Conservation (phyloP, 2,797 vertebrate genomes). For the Eupleurogrammus muticus region DNA sequence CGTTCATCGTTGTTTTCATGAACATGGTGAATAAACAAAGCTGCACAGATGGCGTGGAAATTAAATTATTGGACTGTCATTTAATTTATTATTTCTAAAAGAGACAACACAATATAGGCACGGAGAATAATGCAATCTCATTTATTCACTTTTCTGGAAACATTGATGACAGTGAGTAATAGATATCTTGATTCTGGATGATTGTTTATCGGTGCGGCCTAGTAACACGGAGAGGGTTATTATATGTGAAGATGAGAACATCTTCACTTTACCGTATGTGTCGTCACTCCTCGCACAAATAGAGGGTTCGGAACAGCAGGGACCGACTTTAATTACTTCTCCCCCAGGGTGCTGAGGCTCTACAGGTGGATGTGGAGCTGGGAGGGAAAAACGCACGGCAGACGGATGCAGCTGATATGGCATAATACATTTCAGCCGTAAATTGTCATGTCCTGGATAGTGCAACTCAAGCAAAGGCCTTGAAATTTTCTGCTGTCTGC, state of each 20-base stretch:
- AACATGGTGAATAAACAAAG: too few species aligned
- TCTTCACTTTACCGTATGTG: neutral
- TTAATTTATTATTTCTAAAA: too few species aligned
- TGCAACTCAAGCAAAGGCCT: neutral
- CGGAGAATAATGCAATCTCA: too few species aligned
- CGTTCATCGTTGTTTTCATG: too few species aligned
- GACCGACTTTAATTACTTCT: neutral
- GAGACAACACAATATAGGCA: too few species aligned
- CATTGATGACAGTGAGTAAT: neutral
- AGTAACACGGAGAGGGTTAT: neutral
- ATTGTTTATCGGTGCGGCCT: neutral
- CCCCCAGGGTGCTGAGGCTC: neutral
- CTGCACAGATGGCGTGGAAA: too few species aligned
- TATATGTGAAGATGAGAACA: neutral
- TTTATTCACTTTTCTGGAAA: too few species aligned
- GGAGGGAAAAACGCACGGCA: neutral
- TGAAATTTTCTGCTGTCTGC: neutral
- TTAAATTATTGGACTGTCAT: too few species aligned
- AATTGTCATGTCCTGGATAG: neutral
- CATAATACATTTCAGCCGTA: neutral
- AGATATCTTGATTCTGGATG: neutral
- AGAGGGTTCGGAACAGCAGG: neutral
- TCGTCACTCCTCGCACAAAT: neutral
- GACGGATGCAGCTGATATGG: conserved; percentile 2
- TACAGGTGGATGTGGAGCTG: neutral